Percentiles rank a stretch among this genome's conserved stretches.
Conservation (phyloP, 2,113 vertebrate genomes). For the Zosterops japonicus region DNA sequence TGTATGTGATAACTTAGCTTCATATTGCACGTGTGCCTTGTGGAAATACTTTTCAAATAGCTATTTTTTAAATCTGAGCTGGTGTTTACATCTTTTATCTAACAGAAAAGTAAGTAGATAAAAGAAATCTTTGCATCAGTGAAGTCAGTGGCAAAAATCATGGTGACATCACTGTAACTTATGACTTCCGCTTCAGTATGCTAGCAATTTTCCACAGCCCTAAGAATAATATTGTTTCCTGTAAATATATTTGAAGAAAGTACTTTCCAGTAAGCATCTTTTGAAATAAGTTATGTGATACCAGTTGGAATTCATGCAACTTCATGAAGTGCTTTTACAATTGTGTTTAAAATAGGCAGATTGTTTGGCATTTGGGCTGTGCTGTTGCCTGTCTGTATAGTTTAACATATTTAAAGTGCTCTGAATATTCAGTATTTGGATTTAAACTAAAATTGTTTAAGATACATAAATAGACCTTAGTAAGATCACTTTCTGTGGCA, state of each 20-base stretch:
- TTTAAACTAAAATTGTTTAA: conserved; percentile 24
- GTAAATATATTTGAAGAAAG: not conserved
- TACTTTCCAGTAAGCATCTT: not conserved
- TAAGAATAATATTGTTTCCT: not conserved
- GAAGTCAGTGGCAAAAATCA: not conserved
- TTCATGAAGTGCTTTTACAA: conserved; percentile 46
- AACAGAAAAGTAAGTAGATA: not conserved
- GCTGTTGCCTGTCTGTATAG: not conserved
- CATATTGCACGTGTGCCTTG: conserved; percentile 21
- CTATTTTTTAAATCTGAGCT: conserved; percentile 34
- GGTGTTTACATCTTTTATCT: not conserved
- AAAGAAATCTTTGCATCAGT: not conserved
- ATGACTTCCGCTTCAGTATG: not conserved
- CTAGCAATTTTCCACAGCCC: not conserved
- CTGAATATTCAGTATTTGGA: conserved; percentile 53
- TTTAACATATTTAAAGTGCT: conserved; percentile 27
- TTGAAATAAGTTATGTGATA: not conserved
- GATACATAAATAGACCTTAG: not conserved
- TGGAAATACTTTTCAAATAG: conserved; percentile 9
- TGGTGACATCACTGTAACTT: not conserved
- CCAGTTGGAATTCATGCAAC: not conserved
- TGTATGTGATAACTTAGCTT: not conserved
- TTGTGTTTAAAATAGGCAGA: conserved; percentile 15
- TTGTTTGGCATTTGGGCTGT: not conserved
- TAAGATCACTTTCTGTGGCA: conserved; percentile 28